phyloP scores from a whole-genome alignment of 2,888 invertebrate genomes.

The Drosophila crucigera region DNA sequence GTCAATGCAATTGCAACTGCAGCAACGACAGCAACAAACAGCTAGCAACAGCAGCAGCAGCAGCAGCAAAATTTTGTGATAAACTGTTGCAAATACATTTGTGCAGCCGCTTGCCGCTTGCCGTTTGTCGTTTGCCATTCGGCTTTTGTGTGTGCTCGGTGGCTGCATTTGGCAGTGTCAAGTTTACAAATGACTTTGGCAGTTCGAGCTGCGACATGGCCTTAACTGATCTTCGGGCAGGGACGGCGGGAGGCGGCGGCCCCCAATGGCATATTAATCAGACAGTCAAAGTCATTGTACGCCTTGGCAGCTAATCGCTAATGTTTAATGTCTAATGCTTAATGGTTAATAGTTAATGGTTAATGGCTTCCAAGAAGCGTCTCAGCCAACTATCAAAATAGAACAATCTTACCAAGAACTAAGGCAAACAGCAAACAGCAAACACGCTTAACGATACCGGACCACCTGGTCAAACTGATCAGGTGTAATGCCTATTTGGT shows the following conservation, averaged over 20 bases:
- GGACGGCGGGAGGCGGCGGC: neutral
- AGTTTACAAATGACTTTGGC: constrained; percentile 75
- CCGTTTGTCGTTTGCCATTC: constrained; percentile 36
- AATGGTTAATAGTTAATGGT: constrained; percentile 36
- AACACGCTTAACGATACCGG: constrained; percentile 21
- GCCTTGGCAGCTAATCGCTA: constrained; percentile 38
- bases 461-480: constrained; percentile 64
- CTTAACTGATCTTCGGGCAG: constrained; percentile 62
- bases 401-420: constrained; percentile 76
- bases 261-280: constrained; percentile 66
- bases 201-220: constrained; percentile 53
- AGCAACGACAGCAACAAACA: constrained; percentile 43
- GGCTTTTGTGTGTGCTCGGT: constrained; percentile 52
- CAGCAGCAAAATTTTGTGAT: constrained; percentile 64
- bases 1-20: constrained; percentile 58
- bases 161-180: constrained; percentile 72
- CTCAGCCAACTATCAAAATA: constrained; percentile 64
- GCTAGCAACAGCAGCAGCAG: constrained; percentile 25
- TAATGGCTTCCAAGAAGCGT: constrained; percentile 71
- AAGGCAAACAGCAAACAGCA: constrained; percentile 14
- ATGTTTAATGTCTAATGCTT: constrained; percentile 42
- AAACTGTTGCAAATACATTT: constrained; percentile 79
- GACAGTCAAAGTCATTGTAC: constrained; percentile 69
- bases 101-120: constrained; percentile 58
- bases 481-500: constrained; percentile 51